Evolutionary conservation across 2,888 invertebrate genomes (phyloP), one percentile per base, ranked within the genome.

Genomic region (Plebejus melissa): DNA sequence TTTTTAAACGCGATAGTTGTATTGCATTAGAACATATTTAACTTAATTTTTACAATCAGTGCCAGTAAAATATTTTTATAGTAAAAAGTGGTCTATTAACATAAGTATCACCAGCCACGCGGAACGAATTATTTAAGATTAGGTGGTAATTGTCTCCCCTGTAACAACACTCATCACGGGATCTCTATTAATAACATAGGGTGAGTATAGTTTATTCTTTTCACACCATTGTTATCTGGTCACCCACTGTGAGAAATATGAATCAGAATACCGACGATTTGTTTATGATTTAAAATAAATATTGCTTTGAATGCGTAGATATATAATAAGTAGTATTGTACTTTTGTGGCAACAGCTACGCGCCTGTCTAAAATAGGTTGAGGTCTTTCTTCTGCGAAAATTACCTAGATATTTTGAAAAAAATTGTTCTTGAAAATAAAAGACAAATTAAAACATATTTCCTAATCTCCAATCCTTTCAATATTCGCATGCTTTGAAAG

Each of bases 121-220:
- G 75, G 7, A 70, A 22, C 28, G n/a, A 58, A 57, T 71, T 75
- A 75, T 70, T 58, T 57, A 70, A 75, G 75, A 69, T 70, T 58
- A 71, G 57, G 36, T 22, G 32, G 5, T 72, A 72, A 72, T 50
- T 50, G 70, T 58, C 70, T 58, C 36, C 38, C 57, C 57, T 75
- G 13, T 38, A 70, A 58, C 38, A 75, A 75, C 69, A 75, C 65
- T 74, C 70, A 41, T 71, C n/a, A 50, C 54, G 36, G 70, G 70
- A 70, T 70, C 57, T 58, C 38, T 75, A 57, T 22, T 58, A 75
- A 70, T 58, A 69, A 71, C 57, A 75, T 54, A 22, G 75, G 69
- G 54, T 36, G 75, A 36, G 13, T 58, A 22, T 22, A 28, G 75
- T 54, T 75, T 75, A 58, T 57, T 75, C 22, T 38, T 28, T 46